Base-by-base conservation (phyloP, 2,113 vertebrate species). In the Melanocharis versteri region DNA sequence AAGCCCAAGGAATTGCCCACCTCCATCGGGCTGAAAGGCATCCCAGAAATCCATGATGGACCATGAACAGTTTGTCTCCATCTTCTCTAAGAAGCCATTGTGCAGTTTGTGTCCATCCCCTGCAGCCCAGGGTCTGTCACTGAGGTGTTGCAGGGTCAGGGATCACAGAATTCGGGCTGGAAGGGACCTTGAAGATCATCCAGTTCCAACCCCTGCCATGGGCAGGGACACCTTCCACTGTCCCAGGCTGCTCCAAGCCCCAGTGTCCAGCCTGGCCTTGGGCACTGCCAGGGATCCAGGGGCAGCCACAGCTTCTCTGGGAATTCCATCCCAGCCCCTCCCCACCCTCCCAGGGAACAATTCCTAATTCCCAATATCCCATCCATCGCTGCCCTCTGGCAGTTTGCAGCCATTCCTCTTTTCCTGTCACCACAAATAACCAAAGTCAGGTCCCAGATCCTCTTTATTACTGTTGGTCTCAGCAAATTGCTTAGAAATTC, bases 331-430 rank as follows among this genome's bases (percentile, higher is more conserved):
- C 27, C 68, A 70, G 47, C 20, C 9, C 28, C 44, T 66, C 4
- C 33, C 27, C 65, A 50, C 69, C 28, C 62, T 69, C 0, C 1
- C 39, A 60, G 37, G 5, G 6, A 70, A 40, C 15, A 62, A 71
- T 71, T 71, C 10, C 30, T 48, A n/a, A n/a, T n/a, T n/a, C n/a
- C 48, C 21, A 31, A 31, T 0, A 27, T 72, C 50, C 42, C 57
- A 57, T 1, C 57, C 6, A 31, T 0, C n/a, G 47, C 73, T 30
- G 13, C 20, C 30, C 16, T 57, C 31, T 1, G 1, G 0, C 66
- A 44, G 1, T 48, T 3, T 3, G 0, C 33, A 72, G 11, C 31
- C 50, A 33, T 37, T 80, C 42, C 35, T 10, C 3, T 3, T 9
- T 9, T 44, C 27, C 68, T 35, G 8, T 58, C 60, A 33, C 51